Base-by-base conservation (phyloP, 2,888 invertebrate species). In the Psylliodes chrysocephalus region DNA sequence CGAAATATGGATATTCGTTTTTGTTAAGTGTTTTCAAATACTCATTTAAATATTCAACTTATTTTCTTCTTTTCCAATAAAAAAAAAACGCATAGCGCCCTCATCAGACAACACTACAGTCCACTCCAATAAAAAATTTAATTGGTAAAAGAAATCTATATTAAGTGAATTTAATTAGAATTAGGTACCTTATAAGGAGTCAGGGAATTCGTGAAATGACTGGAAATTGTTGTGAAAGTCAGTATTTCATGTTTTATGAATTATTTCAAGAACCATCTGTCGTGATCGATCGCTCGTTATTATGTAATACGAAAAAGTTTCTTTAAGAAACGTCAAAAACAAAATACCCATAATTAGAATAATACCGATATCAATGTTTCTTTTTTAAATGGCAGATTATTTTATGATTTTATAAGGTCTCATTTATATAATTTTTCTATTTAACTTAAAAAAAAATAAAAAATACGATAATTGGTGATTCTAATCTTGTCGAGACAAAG, bases 201-300 rank as follows among this genome's bases (percentile, higher is more conserved):
- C 44, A 4, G 25, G 30, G 8, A 46, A 56, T 30, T 28, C 28
- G 33, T 33, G 56, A 44, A 46, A 44, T 19, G 18, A 56, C 56
- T 38, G 18, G 10, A 54, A 54, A 54, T 40, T 56, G 56, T 46
- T 46, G 46, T 46, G 44, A 56, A 56, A 56, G 46, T 56, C 30
- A 33, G 10, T 42, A 46, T 56, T 56, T 56, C 33, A 56, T 56
- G 46, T 56, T 56, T 56, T 46, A 56, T 56, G 56, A 56, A 56
- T 44, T 56, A 56, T 44, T 56, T 56, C 28, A 55, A 47, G 44
- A 56, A 46, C 28, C 44, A 56, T 56, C 46, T 56, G 56, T 56
- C 56, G 56, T 40, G 56, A 56, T 56, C 44, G 56, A 19, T 40
- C 38, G 40, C 14, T 28, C 7, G 3, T 40, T 40, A 40, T 14